Evolutionary conservation across 1,140 invertebrate species (phyloP).

Genomic region (Papilio glaucus): DNA sequence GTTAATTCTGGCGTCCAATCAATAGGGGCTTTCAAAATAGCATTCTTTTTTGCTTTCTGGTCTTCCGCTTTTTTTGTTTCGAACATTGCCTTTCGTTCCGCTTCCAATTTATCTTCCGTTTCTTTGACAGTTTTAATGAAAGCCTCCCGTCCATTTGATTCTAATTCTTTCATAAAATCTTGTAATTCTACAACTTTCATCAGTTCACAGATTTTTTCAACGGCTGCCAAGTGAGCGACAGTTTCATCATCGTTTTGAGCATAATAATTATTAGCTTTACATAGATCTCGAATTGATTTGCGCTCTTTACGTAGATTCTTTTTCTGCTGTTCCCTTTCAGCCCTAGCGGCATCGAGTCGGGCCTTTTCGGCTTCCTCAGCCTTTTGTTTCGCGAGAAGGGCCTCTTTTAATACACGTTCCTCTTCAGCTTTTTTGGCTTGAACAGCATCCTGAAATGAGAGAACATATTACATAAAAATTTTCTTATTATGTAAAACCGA

Average conservation of each 20-base stretch:
- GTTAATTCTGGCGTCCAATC: slow-evolving; percentile 93
- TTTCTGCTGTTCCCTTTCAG: slow-evolving; percentile 93
- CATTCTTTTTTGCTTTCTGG: slow-evolving; percentile 70
- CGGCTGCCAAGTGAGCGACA: slow-evolving; percentile 92
- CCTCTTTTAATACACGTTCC: slow-evolving; percentile 88
- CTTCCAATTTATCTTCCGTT: slow-evolving; percentile 89
- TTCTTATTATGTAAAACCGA: neutral
- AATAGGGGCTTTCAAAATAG: slow-evolving; percentile 77
- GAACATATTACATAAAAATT: neutral
- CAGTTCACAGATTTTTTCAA: slow-evolving; percentile 95
- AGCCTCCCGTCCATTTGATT: slow-evolving; percentile 85
- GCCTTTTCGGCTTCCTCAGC: slow-evolving; percentile 92
- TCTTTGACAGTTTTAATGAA: slow-evolving; percentile 88
- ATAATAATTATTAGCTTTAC: slow-evolving; percentile 96
- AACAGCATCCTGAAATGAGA: slow-evolving; percentile 88
- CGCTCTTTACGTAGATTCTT: slow-evolving; percentile 93
- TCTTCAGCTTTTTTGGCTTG: slow-evolving; percentile 93
- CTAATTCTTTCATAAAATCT: slow-evolving; percentile 89
- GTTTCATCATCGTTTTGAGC: slow-evolving; percentile 88
- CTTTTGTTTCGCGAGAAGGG: slow-evolving; percentile 91
- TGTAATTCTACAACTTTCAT: slow-evolving; percentile 89
- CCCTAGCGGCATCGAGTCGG: slow-evolving; percentile 91
- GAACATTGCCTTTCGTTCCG: slow-evolving; percentile 87
- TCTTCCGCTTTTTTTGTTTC: slow-evolving; percentile 82
- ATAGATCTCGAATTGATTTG: slow-evolving; percentile 92